Evolutionary conservation across 2,888 invertebrate genomes (phyloP).

Genomic region (Eilema griseolum): DNA sequence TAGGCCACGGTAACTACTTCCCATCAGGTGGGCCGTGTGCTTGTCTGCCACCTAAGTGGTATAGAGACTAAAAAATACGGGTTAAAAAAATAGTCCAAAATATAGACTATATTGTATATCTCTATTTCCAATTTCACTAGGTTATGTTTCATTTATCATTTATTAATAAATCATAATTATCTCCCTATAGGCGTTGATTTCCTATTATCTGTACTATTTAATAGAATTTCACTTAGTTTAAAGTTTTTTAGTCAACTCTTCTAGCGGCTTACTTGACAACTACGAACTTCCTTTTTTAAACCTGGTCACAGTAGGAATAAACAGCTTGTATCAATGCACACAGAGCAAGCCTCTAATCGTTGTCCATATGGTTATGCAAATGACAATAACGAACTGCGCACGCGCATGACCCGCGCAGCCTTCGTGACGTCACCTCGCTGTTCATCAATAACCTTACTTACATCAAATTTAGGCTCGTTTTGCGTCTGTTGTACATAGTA

Average conservation of each 20-base stretch:
- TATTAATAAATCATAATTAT: background rate
- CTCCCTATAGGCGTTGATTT: background rate
- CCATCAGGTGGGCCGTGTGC: too few relatives aligned
- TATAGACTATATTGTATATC: too few relatives aligned
- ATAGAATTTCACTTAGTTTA: too few relatives aligned
- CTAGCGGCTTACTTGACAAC: background rate
- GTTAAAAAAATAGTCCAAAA: too few relatives aligned
- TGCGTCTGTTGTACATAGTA: background rate
- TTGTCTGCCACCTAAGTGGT: too few relatives aligned
- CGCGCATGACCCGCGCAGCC: slow-evolving; percentile 66
- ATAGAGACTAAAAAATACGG: too few relatives aligned
- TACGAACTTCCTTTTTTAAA: background rate
- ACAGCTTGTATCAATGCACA: slow-evolving; percentile 16
- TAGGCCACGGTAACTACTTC: too few relatives aligned
- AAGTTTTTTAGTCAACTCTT: too few relatives aligned
- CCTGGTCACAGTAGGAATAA: background rate
- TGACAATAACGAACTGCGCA: slow-evolving; percentile 62
- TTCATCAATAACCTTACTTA: slow-evolving; percentile 56
- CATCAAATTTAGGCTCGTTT: slow-evolving; percentile 33
- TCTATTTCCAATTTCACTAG: too few relatives aligned
- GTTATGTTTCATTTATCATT: too few relatives aligned
- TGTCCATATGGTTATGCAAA: slow-evolving; percentile 66
- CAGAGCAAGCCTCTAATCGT: slow-evolving; percentile 34
- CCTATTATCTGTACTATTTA: background rate
- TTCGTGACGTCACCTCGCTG: slow-evolving; percentile 67